Evolutionary conservation across 2,797 vertebrate species (phyloP).

Genomic region (Schizopygopsis malacanthus): DNA sequence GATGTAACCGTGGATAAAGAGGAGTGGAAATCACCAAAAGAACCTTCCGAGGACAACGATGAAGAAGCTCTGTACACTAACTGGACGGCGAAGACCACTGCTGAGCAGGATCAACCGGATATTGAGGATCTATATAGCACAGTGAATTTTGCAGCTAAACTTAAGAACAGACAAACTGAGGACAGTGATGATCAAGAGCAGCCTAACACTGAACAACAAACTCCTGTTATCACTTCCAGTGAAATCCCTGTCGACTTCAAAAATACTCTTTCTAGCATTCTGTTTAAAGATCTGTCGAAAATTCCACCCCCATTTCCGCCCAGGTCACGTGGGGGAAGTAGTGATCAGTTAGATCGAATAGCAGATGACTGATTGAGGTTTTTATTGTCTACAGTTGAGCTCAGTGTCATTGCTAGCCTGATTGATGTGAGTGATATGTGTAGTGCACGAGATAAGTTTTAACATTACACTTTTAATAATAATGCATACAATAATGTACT

Average conservation of each 20-base stretch:
- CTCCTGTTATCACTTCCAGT: constrained; percentile 44
- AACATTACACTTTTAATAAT: background rate
- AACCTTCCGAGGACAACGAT: background rate
- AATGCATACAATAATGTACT: background rate
- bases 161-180: constrained; percentile 38
- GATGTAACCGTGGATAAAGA: constrained; percentile 44
- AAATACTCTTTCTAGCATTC: constrained; percentile 74
- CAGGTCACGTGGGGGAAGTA: constrained; percentile 19
- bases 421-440: background rate
- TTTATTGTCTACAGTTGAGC: constrained; percentile 1
- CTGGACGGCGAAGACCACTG: constrained; percentile 3
- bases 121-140: constrained; percentile 61
- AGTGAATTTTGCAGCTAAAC: constrained; percentile 29
- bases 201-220: constrained; percentile 55
- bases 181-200: constrained; percentile 51
- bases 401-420: background rate
- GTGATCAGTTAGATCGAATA: constrained; percentile 10
- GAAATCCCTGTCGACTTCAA: constrained; percentile 73
- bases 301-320: constrained; percentile 58
- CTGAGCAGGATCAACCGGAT: background rate
- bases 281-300: constrained; percentile 77
- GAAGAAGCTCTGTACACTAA: constrained; percentile 35
- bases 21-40: constrained; percentile 41
- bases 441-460: too few species aligned
- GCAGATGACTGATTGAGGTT: constrained; percentile 36